phyloP scores from a whole-genome alignment of 2,113 vertebrate genomes.

The Tetrao urogallus region DNA sequence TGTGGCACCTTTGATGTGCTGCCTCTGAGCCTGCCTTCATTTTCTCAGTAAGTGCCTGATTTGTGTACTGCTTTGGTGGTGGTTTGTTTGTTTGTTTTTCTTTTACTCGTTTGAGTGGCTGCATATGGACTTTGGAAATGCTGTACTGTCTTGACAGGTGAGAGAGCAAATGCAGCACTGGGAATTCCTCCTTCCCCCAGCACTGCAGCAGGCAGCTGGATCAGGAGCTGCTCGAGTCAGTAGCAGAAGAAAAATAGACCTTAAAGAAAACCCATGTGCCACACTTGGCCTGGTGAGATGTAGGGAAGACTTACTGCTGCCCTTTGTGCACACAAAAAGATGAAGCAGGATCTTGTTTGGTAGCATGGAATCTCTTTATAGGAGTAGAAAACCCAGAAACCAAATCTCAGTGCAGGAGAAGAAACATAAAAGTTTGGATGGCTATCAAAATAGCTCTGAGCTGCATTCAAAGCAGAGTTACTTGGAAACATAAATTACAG shows the following conservation, averaged over 20 bases:
- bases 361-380: conserved; percentile 12
- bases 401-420: not conserved
- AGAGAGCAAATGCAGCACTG: not conserved
- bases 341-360: not conserved
- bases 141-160: not conserved
- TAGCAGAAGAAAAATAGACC: not conserved
- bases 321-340: not conserved
- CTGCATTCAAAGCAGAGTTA: conserved; percentile 1
- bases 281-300: not conserved
- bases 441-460: conserved; percentile 13
- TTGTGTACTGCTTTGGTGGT: not conserved
- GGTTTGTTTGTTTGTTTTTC: not conserved
- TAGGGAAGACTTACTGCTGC: not conserved
- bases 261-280: not conserved
- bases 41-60: not conserved
- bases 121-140: not conserved
- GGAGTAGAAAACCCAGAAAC: conserved; percentile 34
- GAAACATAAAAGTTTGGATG: conserved; percentile 8
- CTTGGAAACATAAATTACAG: not conserved
- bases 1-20: not conserved
- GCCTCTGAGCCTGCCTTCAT: not conserved
- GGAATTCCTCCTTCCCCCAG: not conserved
- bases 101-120: not conserved
- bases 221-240: not conserved
- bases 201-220: not conserved